A percentile compares a stretch with the other conserved stretches of the same genome.
phyloP scores from a whole-genome alignment of 2,797 vertebrate species.

The Brachymystax lenok region DNA sequence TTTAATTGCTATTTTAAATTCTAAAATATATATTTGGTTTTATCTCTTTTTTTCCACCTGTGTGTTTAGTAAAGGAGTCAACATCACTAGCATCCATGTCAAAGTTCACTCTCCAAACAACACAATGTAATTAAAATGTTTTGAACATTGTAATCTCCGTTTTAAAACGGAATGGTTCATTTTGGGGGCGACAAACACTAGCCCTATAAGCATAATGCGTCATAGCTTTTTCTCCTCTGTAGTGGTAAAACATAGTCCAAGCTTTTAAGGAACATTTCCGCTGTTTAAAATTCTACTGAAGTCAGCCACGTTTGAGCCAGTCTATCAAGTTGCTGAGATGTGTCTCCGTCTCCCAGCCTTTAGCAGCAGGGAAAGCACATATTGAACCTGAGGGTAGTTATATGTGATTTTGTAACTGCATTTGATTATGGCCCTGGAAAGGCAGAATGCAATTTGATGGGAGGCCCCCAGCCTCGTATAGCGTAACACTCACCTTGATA shows the following conservation, averaged over 20 bases:
- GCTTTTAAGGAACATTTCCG: constrained; percentile 8
- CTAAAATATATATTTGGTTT: neutral
- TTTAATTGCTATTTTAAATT: neutral
- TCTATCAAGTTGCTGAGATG: constrained; percentile 9
- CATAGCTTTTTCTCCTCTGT: neutral
- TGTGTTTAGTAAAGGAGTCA: neutral
- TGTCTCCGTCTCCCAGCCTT: neutral
- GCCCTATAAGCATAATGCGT: neutral
- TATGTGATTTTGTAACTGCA: constrained; percentile 27
- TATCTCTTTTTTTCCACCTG: neutral
- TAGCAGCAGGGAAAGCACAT: neutral
- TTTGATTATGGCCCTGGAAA: constrained; percentile 20
- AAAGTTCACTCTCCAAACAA: neutral
- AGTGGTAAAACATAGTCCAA: neutral
- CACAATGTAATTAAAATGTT: neutral
- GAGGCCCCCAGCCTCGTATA: constrained; percentile 15
- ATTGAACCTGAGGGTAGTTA: constrained; percentile 15
- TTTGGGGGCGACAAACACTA: neutral
- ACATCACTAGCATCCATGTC: neutral
- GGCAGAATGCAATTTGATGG: constrained; percentile 23
- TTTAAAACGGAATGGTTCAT: neutral
- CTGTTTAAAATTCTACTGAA: constrained; percentile 14
- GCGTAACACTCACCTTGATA: constrained; percentile 24
- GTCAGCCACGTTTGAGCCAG: constrained; percentile 1
- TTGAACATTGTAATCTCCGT: neutral